Evolutionary conservation across 2,888 invertebrate species (phyloP), one percentile per base, ranked within the genome.

Genomic region (Acheta domesticus): DNA sequence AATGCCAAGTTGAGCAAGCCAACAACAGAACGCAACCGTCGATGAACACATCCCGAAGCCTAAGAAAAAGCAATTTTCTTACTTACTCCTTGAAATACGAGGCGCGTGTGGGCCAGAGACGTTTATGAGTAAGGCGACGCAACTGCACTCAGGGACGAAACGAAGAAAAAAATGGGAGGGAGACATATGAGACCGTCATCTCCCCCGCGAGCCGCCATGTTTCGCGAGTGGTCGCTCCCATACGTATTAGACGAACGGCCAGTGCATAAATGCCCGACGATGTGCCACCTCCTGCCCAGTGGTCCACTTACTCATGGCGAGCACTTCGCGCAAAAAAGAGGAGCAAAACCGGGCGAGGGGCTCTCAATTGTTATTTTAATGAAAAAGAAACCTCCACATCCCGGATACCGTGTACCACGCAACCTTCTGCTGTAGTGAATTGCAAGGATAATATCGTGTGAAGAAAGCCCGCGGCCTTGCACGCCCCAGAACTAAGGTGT

Each of bases 361-460:
- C 62, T 62, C n/a, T n/a, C 62, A n/a, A 62, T 62, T 19, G 14
- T 62, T 62, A 62, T 62, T 62, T 62, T 62, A 62, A 62, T 62
- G 62, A 62, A 62, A 62, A 62, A 62, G 62, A 62, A n/a, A 62
- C 62, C 62, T 62, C 62, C 62, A 62, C 14, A 14, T 19, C 62
- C 62, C 62, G 62, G 62, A 62, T 62, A n/a, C 62, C n/a, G 62
- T 62, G 62, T 0, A 62, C 62, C 62, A 62, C 14, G n/a, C 62
- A 62, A 62, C 62, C 62, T 62, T 62, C 62, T 62, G 62, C 62
- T 19, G 62, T 14, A 12, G 62, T 62, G 62, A 62, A 62, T 62
- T 62, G 62, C 62, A 62, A 62, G 62, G 14, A 62, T 62, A 62
- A 62, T 62, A n/a, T 62, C 62, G 62, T 62, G 62, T 62, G 62